These are phyloP conservation scores for Nasonia longicornis DNA, from an alignment of 1,140 invertebrate genomes.

Conservation along the genomic window DNA sequence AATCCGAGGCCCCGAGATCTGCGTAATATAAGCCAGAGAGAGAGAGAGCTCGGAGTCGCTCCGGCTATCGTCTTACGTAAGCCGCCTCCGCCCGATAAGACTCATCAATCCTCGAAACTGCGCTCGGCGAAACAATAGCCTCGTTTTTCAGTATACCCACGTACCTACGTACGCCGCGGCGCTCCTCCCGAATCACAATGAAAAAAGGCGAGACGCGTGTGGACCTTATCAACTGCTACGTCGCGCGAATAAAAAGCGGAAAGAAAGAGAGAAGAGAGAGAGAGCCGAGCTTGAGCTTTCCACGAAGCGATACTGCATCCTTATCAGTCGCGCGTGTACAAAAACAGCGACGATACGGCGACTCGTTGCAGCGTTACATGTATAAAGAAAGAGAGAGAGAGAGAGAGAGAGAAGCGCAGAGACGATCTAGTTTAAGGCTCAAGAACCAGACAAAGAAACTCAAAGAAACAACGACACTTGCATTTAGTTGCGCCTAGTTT, in stretches of 20 bases:
- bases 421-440: constrained; percentile 1
- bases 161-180: background rate
- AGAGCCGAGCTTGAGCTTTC: background rate
- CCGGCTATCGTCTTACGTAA: constrained; percentile 35
- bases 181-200: background rate
- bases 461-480: constrained; percentile 33
- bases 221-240: background rate
- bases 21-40: background rate
- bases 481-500: constrained; percentile 26
- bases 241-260: background rate
- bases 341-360: background rate
- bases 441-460: constrained; percentile 23
- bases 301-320: background rate
- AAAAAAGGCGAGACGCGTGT: background rate
- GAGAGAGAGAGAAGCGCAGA: background rate
- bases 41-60: background rate
- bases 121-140: constrained; percentile 7
- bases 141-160: background rate
- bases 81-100: constrained; percentile 19
- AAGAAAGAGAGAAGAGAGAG: background rate
- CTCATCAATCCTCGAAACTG: constrained; percentile 16
- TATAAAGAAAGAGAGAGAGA: background rate
- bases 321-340: background rate
- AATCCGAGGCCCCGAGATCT: background rate
- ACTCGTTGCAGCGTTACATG: background rate